Evolutionary conservation across 2,797 vertebrate genomes (phyloP).

Genomic region (Danio aesculapii): DNA sequence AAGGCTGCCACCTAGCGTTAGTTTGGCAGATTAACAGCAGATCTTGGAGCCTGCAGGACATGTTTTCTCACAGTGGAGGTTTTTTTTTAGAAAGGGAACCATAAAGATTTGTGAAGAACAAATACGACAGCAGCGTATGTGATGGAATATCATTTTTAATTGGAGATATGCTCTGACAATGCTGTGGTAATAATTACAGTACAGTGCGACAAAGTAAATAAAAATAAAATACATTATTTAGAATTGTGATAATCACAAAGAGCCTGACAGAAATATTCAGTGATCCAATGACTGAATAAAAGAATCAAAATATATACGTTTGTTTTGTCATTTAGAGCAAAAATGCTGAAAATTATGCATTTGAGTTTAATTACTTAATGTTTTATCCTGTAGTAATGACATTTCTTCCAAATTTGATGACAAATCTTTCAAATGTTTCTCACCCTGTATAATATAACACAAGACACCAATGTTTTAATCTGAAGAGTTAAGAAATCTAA

Average conservation of each 20-base stretch:
- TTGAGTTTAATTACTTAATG: no score
- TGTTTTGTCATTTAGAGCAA: no score
- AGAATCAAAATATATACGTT: no score
- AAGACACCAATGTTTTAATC: no score
- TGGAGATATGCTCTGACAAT: constrained; percentile 68
- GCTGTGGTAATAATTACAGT: constrained; percentile 67
- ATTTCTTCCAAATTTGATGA: no score
- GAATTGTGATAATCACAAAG: neutral
- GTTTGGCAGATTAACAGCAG: neutral
- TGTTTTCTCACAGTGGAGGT: neutral
- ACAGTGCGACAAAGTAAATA: constrained; percentile 68
- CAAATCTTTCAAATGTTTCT: no score
- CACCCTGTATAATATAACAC: no score
- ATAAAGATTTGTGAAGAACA: neutral
- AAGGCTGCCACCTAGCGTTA: constrained; percentile 1
- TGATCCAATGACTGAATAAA: neutral
- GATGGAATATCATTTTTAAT: constrained; percentile 66
- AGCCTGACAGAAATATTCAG: no score
- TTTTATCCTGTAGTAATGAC: no score
- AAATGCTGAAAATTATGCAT: no score
- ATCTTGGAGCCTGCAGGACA: constrained; percentile 7
- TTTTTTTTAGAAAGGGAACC: no score
- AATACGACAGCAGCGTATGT: neutral
- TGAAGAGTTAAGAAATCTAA: no score
- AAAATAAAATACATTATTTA: constrained; percentile 64